Evolutionary conservation across 2,113 vertebrate species (phyloP).

Genomic region (Mus spicilegus): DNA sequence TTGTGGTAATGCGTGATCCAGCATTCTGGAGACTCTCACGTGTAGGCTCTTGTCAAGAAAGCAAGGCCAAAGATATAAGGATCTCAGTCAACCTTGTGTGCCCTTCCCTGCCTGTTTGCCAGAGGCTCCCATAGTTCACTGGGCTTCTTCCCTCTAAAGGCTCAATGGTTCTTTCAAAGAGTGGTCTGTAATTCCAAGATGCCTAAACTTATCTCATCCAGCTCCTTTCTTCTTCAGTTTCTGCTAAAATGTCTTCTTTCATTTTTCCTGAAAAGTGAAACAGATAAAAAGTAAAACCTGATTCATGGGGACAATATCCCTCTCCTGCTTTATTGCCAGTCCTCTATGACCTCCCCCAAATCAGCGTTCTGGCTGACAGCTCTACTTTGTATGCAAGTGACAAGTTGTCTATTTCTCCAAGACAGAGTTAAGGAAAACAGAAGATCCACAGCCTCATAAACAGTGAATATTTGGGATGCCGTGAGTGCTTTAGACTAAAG

Average conservation of each 20-base stretch:
- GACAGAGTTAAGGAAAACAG: neutral
- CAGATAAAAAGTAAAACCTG: neutral
- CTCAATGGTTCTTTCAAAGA: neutral
- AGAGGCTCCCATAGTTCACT: neutral
- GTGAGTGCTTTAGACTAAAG: neutral
- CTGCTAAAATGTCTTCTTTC: conserved; percentile 14
- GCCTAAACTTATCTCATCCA: neutral
- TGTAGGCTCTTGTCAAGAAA: neutral
- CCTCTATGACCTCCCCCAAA: neutral
- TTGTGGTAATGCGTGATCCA: neutral
- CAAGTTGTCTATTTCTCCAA: conserved; percentile 1
- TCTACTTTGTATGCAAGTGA: neutral
- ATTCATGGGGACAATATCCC: neutral
- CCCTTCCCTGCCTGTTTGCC: neutral
- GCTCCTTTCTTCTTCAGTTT: conserved; percentile 16
- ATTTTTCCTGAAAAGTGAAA: conserved; percentile 7
- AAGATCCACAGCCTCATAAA: neutral
- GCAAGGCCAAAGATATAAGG: neutral
- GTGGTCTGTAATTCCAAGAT: neutral
- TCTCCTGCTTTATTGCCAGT: neutral
- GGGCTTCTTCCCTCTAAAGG: neutral
- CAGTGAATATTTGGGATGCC: neutral
- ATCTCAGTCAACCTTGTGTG: neutral
- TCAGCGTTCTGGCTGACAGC: neutral
- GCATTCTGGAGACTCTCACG: neutral